Evolutionary conservation across 2,113 vertebrate genomes (phyloP).

Genomic region (Campylomormyrus numenius): DNA sequence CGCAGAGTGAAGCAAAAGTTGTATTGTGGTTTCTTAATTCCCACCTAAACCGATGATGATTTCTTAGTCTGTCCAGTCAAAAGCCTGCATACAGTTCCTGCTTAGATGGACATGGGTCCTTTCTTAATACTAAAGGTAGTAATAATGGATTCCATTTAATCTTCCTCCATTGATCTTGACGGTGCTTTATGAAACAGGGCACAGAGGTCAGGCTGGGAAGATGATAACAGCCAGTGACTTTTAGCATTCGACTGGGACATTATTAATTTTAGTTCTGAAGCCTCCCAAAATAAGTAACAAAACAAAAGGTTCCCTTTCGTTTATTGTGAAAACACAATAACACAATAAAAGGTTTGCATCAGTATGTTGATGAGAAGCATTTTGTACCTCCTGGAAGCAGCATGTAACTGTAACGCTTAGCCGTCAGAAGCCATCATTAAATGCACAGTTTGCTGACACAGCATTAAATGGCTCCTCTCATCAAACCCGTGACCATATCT

Average conservation of each 20-base stretch:
- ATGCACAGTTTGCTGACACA: background rate
- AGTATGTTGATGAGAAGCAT: background rate
- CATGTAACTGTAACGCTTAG: conserved; percentile 10
- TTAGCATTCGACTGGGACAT: conserved; percentile 47
- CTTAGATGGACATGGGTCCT: background rate
- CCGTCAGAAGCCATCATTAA: conserved; percentile 3
- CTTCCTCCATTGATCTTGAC: conserved; percentile 41
- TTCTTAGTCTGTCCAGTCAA: background rate
- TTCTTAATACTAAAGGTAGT: background rate
- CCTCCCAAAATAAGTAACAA: conserved; percentile 19
- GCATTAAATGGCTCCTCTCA: background rate
- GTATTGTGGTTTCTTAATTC: no score
- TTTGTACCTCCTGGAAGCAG: conserved; percentile 1
- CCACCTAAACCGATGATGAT: background rate
- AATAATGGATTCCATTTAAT: conserved; percentile 12
- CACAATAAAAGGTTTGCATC: background rate
- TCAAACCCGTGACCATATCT: background rate
- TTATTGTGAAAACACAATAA: background rate
- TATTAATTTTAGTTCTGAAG: conserved; percentile 34
- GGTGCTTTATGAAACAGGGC: conserved; percentile 44
- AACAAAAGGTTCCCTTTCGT: conserved; percentile 4
- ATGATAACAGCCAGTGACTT: conserved; percentile 62
- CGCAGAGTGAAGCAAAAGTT: no score
- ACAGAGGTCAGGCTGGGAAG: conserved; percentile 36
- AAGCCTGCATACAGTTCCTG: background rate